Evolutionary conservation across 2,888 invertebrate species (phyloP).

Genomic region (Argynnis bischoffii): DNA sequence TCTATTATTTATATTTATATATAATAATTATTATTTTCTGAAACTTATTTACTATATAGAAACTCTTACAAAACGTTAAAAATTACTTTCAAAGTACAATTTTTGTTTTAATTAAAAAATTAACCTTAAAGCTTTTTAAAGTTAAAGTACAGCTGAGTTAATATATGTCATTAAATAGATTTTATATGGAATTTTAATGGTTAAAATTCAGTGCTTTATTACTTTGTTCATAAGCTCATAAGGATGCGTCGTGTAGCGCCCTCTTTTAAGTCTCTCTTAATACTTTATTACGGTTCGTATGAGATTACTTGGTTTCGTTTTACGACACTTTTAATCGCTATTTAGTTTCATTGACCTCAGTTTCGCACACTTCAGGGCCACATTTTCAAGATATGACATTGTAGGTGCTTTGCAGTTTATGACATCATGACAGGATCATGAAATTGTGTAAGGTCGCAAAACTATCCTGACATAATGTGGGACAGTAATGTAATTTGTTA

Average conservation of each 20-base stretch:
- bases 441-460: conserved; percentile 3
- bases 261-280: conserved; percentile 45
- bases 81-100: background rate
- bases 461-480: background rate
- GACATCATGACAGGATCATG: background rate
- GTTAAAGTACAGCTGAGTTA: conserved; percentile 12
- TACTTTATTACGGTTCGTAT: conserved; percentile 65
- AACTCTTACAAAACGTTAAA: background rate
- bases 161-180: conserved; percentile 17
- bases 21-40: too few species aligned
- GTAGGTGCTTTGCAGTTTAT: conserved; percentile 13
- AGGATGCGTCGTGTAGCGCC: conserved; percentile 32
- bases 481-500: too few species aligned
- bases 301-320: conserved; percentile 63
- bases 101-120: conserved; percentile 13
- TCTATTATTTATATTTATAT: too few species aligned
- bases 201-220: conserved; percentile 38
- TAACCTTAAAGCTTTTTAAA: conserved; percentile 18
- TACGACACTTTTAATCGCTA: conserved; percentile 68
- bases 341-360: conserved; percentile 54
- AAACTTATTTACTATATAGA: background rate
- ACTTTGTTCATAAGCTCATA: conserved; percentile 38
- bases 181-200: conserved; percentile 31
- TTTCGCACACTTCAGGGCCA: conserved; percentile 24
- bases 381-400: conserved; percentile 34